Percentiles rank a stretch among this genome's conserved stretches.
phyloP scores from a whole-genome alignment of 2,888 invertebrate species.

The Lomographa bimaculata region DNA sequence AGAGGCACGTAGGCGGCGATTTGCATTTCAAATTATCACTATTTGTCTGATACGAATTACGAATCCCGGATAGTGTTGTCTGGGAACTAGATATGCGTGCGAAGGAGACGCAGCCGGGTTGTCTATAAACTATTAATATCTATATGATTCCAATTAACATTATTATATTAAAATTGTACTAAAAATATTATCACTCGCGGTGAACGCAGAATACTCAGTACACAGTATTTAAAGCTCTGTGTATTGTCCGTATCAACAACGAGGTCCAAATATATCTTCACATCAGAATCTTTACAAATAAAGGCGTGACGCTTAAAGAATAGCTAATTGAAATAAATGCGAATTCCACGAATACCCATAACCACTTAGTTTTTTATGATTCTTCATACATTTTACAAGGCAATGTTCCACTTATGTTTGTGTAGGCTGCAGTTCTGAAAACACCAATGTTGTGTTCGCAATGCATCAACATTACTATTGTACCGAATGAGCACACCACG shows the following conservation, averaged over 20 bases:
- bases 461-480: slow-evolving; percentile 70
- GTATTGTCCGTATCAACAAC: no score
- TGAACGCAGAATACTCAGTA: no score
- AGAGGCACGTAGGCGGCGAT: slow-evolving; percentile 13
- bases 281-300: no score
- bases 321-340: neutral
- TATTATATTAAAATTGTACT: no score
- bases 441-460: slow-evolving; percentile 63
- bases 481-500: slow-evolving; percentile 53
- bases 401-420: slow-evolving; percentile 42
- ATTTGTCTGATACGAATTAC: slow-evolving; percentile 13
- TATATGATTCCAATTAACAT: no score
- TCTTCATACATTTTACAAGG: slow-evolving; percentile 27
- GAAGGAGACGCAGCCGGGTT: neutral
- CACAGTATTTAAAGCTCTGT: no score
- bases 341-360: slow-evolving; percentile 1
- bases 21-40: slow-evolving; percentile 13
- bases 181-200: no score
- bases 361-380: slow-evolving; percentile 1
- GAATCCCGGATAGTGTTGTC: slow-evolving; percentile 14
- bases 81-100: slow-evolving; percentile 7
- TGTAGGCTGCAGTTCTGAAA: slow-evolving; percentile 60
- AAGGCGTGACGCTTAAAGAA: no score
- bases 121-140: no score
- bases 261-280: no score